Evolutionary conservation across 2,113 vertebrate genomes (phyloP).

Genomic region (Scytalopus superciliaris): DNA sequence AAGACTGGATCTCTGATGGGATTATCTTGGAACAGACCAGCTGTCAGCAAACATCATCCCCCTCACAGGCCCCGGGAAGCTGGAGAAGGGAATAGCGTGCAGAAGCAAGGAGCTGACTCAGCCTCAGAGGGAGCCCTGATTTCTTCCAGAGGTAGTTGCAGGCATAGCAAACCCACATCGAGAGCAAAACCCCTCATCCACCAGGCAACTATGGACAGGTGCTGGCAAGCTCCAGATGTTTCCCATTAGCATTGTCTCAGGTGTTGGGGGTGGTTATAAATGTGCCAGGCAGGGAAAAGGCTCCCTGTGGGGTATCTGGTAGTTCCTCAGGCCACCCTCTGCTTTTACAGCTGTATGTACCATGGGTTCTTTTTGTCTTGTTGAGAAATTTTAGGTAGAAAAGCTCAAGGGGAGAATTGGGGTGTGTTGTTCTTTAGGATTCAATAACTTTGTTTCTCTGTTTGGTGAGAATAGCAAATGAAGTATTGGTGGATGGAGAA

Average conservation of each 20-base stretch:
- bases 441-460: neutral
- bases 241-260: neutral
- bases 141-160: neutral
- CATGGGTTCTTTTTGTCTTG: neutral
- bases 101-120: neutral
- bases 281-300: neutral
- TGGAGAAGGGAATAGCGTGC: neutral
- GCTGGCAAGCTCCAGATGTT: neutral
- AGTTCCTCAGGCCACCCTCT: fast-evolving
- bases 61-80: neutral
- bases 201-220: neutral
- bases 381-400: neutral
- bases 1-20: neutral
- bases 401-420: neutral
- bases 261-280: constrained; percentile 3
- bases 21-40: neutral
- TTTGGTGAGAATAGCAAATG: neutral
- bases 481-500: neutral
- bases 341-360: neutral
- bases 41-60: neutral
- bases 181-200: neutral
- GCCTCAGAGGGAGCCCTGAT: neutral
- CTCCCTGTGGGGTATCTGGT: neutral
- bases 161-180: neutral
- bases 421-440: neutral